Base-by-base conservation (phyloP, 1,140 invertebrate genomes). In the Propsilocerus akamusi region DNA sequence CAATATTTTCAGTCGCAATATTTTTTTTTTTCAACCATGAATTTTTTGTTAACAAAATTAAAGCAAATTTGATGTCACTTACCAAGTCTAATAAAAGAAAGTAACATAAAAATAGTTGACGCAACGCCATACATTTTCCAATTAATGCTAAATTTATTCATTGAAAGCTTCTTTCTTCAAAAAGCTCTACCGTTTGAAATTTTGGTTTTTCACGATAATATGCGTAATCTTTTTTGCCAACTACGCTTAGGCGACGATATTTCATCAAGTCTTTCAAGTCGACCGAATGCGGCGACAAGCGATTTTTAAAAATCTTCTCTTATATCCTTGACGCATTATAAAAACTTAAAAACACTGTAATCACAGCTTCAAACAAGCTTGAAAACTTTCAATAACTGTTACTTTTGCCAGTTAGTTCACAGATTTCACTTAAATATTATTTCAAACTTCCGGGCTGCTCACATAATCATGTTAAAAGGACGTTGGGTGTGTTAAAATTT, bases 291-390 rank as follows among this genome's bases (percentile, higher is more conserved):
- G 22, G 17, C 34, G 34, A 5, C 10, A 20, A 8, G 17, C 3
- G 17, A 20, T n/a, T n/a, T n/a, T n/a, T 41, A 41, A 41, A 17
- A 41, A 41, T 41, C 34, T 41, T 41, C 34, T 41, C 34, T 41
- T 41, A 41, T 41, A 41, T 41, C 34, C 34, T 41, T 41, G 34
- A 8, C 17, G 34, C 34, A 41, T 41, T 41, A 41, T 41, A 20
- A 41, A 17, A 20, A 14, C 17, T 41, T 41, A 3, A 20, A 20
- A 22, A 41, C n/a, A n/a, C n/a, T n/a, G n/a, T n/a, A n/a, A n/a
- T n/a, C n/a, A n/a, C n/a, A n/a, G n/a, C n/a, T n/a, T n/a, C n/a
- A n/a, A n/a, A n/a, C n/a, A n/a, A n/a, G n/a, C n/a, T n/a, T 41
- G 17, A 41, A 41, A 10, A 14, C 20, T 41, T 41, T 41, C 4